Base-by-base conservation (phyloP, 2,797 vertebrate genomes). In the Somateria mollissima region DNA sequence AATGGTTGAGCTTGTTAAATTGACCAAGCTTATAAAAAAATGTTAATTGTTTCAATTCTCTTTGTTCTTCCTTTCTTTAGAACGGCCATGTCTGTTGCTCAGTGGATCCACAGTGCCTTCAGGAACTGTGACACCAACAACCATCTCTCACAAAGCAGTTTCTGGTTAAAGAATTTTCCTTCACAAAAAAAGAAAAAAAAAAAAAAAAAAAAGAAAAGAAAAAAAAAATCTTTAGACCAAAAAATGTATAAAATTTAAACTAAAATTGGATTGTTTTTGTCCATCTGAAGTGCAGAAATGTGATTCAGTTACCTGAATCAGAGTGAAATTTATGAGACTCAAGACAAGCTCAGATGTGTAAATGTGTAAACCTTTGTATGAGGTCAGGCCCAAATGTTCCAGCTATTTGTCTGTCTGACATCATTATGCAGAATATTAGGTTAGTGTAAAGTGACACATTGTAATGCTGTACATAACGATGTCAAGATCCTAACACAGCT, bases 71-170 rank as follows among this genome's bases (percentile, higher is more conserved):
- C 10, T 92, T 92, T 94, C 57, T 70, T 91, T 97, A 99, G 99
- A 99, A 99, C 27, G 99, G 99, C 98, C 99, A 99, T 94, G 97
- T 99, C 98, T 99, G 99, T 98, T 99, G 99, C 98, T 99, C 99
- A 98, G 99, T 99, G 98, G 99, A 99, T 97, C 99, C 99, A 98
- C 98, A 99, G 98, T 99, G 99, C 98, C 99, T 99, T 98, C 99
- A 99, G 99, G 98, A 98, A 90, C 96, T 98, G 97, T 98, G 97
- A 98, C 95, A 97, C 97, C 94, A 97, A 96, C 91, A 88, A 73
- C 78, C 86, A n/a, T 75, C 77, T 97, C 85, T 92, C 92, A 84
- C 25, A 79, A 79, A 95, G 90, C 97, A 96, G 95, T 97, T 98
- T 96, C 96, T 97, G 93, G 80, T 97, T 96, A 95, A 98, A 97